A percentile compares a stretch with the other conserved stretches of the same genome.
These are phyloP conservation scores for Brachyalestes nurse DNA, from an alignment of 2,797 vertebrate species.

Conservation along the genomic window DNA sequence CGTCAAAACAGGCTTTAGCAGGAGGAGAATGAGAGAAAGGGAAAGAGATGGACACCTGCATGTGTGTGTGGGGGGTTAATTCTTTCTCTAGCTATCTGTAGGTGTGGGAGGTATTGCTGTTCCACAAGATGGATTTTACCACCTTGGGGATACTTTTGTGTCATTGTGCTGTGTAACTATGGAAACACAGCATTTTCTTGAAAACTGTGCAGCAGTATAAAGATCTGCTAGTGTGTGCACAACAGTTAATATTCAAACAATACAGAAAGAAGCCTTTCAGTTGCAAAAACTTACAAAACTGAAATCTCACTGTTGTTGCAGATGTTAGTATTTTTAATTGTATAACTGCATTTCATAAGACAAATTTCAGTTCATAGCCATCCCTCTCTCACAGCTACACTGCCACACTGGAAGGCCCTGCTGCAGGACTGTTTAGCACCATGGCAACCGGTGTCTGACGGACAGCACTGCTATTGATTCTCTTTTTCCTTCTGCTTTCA, in stretches of 20 bases:
- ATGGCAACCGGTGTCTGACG: slow-evolving; percentile 14
- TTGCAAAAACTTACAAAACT: no score
- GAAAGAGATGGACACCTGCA: background rate
- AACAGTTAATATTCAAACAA: no score
- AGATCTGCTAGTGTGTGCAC: no score
- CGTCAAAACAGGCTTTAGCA: background rate
- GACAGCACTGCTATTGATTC: background rate
- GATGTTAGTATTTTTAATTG: no score
- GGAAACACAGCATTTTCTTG: no score
- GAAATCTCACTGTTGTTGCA: no score
- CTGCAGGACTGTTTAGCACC: background rate
- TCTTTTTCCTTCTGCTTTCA: slow-evolving; percentile 13
- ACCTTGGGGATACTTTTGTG: background rate
- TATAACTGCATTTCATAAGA: no score
- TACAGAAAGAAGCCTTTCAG: no score
- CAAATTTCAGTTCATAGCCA: background rate
- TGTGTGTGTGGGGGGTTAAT: no score
- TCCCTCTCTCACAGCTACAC: background rate
- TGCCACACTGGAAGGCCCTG: background rate
- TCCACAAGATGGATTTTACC: background rate
- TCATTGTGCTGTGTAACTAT: background rate
- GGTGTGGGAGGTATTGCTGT: background rate
- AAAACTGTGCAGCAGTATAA: no score
- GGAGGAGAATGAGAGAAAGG: background rate
- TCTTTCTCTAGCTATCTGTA: background rate